phyloP scores from a whole-genome alignment of 2,113 vertebrate genomes.

The Panthera tigris region DNA sequence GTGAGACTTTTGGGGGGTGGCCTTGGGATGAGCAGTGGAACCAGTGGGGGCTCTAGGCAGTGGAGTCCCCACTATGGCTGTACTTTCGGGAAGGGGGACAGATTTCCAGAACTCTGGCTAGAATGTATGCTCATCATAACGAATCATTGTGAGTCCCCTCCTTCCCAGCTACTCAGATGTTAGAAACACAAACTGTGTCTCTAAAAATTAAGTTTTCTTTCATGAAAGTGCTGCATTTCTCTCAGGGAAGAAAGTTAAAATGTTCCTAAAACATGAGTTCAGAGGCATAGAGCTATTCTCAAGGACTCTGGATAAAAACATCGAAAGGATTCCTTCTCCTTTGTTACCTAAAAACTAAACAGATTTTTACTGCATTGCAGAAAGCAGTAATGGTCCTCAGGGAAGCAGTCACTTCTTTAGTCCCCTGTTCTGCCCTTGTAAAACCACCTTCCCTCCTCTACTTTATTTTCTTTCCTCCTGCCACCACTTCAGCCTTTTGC shows the following conservation, averaged over 20 bases:
- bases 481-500: not conserved
- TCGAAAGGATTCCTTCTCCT: not conserved
- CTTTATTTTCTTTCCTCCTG: not conserved
- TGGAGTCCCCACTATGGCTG: not conserved
- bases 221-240: not conserved
- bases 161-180: not conserved
- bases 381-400: not conserved
- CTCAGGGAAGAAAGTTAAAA: not conserved
- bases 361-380: not conserved
- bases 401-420: not conserved
- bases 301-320: not conserved
- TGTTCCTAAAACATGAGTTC: not conserved
- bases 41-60: not conserved
- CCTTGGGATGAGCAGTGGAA: too few relatives aligned
- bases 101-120: not conserved
- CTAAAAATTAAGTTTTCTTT: conserved; percentile 6
- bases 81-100: not conserved
- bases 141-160: not conserved
- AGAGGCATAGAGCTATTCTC: not conserved
- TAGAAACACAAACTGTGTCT: not conserved
- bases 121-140: not conserved
- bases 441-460: not conserved
- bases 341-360: not conserved
- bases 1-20: not conserved
- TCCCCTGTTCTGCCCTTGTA: not conserved